phyloP scores from a whole-genome alignment of 2,113 vertebrate genomes.

The Brevimyrus niger region DNA sequence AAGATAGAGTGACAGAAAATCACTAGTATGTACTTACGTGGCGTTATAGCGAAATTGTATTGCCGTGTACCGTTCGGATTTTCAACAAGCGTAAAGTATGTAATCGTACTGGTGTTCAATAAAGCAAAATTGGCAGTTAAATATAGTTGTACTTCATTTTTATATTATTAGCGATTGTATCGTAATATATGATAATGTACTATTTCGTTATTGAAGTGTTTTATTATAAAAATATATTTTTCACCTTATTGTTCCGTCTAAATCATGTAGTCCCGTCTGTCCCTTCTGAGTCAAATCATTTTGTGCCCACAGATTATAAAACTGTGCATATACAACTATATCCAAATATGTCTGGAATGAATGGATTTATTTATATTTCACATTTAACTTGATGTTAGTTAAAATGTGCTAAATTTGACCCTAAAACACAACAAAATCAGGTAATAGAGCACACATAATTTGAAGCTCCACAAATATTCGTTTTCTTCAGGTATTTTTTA shows the following conservation, averaged over 20 bases:
- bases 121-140: background rate
- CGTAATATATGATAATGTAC: background rate
- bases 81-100: background rate
- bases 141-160: background rate
- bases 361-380: background rate
- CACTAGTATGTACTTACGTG: background rate
- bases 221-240: background rate
- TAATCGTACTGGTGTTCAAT: background rate
- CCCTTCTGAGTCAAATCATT: background rate
- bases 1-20: background rate
- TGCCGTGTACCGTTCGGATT: background rate
- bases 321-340: background rate
- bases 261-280: background rate
- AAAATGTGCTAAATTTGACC: background rate
- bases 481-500: background rate
- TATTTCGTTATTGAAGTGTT: background rate
- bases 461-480: background rate
- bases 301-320: background rate
- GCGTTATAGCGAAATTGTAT: background rate
- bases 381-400: background rate
- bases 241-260: background rate
- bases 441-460: background rate
- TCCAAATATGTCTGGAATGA: background rate
- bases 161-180: background rate
- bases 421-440: background rate